phyloP scores from a whole-genome alignment of 2,113 vertebrate species.

The Prietella phreatophila region DNA sequence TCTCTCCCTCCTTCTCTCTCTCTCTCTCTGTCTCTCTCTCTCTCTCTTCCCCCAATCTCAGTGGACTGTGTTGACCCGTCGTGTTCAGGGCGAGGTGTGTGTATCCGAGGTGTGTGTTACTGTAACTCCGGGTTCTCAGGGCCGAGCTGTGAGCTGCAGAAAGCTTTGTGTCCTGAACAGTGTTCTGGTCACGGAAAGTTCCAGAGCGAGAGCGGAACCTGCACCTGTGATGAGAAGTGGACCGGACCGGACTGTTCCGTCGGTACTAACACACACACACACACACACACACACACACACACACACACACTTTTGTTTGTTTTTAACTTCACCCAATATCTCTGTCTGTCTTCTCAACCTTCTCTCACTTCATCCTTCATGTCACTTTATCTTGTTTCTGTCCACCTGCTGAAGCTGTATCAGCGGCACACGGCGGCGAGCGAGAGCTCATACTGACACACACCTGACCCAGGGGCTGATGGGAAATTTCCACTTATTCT shows the following conservation, averaged over 20 bases:
- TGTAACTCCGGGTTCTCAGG: conserved; percentile 93
- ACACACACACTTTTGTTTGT: neutral
- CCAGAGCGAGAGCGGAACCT: conserved; percentile 84
- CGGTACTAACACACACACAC: conserved; percentile 70
- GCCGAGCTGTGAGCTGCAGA: conserved; percentile 88
- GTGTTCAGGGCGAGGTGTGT: conserved; percentile 87
- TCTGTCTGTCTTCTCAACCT: too few relatives aligned
- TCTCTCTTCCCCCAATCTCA: conserved; percentile 54
- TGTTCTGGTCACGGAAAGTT: conserved; percentile 95
- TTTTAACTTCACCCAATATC: too few relatives aligned
- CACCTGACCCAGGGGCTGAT: neutral
- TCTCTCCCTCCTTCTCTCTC: conserved; percentile 17
- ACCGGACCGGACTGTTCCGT: conserved; percentile 93
- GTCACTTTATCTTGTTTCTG: neutral
- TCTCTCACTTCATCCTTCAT: neutral
- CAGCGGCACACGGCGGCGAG: neutral
- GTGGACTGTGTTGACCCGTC: conserved; percentile 93
- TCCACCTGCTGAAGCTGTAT: neutral
- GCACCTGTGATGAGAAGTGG: conserved; percentile 92
- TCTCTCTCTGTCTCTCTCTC: conserved; percentile 16
- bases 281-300: conserved; percentile 9
- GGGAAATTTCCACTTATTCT: neutral
- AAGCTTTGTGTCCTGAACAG: conserved; percentile 95
- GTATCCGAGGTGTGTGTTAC: conserved; percentile 94
- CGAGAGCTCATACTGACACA: neutral